Percentiles rank a stretch among this genome's conserved stretches.
phyloP scores from a whole-genome alignment of 2,888 invertebrate species.

The Hesperia comma region DNA sequence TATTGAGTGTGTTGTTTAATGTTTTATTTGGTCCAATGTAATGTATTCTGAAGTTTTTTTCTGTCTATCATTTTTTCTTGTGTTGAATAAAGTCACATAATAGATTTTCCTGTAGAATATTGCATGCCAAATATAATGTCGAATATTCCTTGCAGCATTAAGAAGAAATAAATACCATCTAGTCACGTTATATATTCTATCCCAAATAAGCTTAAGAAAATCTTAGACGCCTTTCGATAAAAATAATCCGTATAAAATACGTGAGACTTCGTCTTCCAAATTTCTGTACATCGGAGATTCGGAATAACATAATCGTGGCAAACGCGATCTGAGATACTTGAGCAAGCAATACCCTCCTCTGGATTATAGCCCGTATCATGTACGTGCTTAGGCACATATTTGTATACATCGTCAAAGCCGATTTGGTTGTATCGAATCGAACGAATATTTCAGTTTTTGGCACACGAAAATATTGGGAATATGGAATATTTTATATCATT shows the following conservation, averaged over 20 bases:
- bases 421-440: conserved; percentile 25
- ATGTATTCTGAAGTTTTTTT: too few species aligned
- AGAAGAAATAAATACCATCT: not conserved
- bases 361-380: conserved; percentile 27
- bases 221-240: conserved; percentile 1
- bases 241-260: conserved; percentile 20
- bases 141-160: not conserved
- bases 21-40: too few species aligned
- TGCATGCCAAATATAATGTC: too few species aligned
- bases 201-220: not conserved
- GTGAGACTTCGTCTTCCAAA: conserved; percentile 30
- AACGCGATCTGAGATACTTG: conserved; percentile 29
- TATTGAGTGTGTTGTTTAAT: too few species aligned
- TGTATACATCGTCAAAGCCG: conserved; percentile 21
- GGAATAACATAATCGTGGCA: conserved; percentile 34
- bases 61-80: too few species aligned
- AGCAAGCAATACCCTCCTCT: conserved; percentile 9
- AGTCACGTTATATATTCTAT: not conserved
- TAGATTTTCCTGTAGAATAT: too few species aligned
- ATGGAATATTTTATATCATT: not conserved
- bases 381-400: conserved; percentile 14
- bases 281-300: conserved; percentile 32
- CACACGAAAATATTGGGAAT: conserved; percentile 9
- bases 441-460: conserved; percentile 25
- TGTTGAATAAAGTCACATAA: too few species aligned